phyloP scores from a whole-genome alignment of 2,797 vertebrate genomes.

The Atherinosoma microstoma region DNA sequence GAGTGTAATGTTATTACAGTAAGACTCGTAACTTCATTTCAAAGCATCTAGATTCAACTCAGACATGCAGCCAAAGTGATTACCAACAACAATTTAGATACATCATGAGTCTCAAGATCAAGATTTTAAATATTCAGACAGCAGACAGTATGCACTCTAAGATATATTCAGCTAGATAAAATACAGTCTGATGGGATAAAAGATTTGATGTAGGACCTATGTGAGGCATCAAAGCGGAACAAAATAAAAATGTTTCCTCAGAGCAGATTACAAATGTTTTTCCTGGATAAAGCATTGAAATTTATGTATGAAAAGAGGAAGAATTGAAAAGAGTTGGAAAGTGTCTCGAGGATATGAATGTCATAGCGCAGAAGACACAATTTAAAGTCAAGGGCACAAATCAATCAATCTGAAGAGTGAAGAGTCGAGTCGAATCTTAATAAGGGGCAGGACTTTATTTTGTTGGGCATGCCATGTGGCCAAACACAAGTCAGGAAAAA shows the following conservation, averaged over 20 bases:
- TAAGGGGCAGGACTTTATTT: too few species aligned
- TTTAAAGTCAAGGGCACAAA: slow-evolving; percentile 1
- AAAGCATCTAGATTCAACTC: slow-evolving; percentile 20
- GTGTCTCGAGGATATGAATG: neutral
- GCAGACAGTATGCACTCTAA: neutral
- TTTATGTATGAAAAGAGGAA: neutral
- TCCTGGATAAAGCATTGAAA: neutral
- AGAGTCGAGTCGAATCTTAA: too few species aligned
- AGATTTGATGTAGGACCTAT: slow-evolving; percentile 12
- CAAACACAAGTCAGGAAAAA: too few species aligned
- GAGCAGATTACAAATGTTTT: neutral
- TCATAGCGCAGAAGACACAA: neutral
- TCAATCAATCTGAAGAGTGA: neutral
- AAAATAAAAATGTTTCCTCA: neutral
- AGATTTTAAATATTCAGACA: slow-evolving; percentile 38
- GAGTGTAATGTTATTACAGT: slow-evolving; percentile 23
- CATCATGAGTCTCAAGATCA: neutral
- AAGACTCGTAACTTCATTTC: slow-evolving; percentile 20
- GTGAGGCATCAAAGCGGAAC: slow-evolving; percentile 5
- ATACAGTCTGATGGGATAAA: slow-evolving; percentile 18
- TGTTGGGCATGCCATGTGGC: too few species aligned
- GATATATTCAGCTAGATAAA: slow-evolving; percentile 30
- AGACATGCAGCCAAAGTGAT: neutral
- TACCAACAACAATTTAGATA: slow-evolving; percentile 11
- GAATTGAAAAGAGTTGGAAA: neutral